Base-by-base conservation (phyloP, 2,113 vertebrate species). In the Cyprinodon tularosa region DNA sequence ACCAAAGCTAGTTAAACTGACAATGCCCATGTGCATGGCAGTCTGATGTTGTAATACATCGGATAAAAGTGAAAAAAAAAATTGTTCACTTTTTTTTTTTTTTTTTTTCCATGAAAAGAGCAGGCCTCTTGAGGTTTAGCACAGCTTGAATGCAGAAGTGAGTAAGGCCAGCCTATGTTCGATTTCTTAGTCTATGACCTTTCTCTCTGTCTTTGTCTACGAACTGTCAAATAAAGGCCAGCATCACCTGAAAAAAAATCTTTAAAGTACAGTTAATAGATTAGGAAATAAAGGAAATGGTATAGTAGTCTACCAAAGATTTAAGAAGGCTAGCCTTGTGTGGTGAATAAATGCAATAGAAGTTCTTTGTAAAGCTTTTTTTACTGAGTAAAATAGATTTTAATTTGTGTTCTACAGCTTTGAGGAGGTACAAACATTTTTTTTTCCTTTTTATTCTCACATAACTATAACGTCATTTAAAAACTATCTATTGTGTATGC, bases 41-140 rank as follows among this genome's bases (percentile, higher is more conserved):
- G 29, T 29, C 29, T 29, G 29, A 29, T 29, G 29, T 29, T 29
- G 29, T 29, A 29, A 29, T 29, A 29, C 29, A 29, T 29, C 29
- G 29, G 29, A 1, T 1, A 29, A 29, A 29, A 29, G 29, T 29
- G 29, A 29, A 29, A 29, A 29, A 29, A 29, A 29, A 29, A 29
- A 29, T 29, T 29, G 29, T 71, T 83, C 83, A 88, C 79, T 7
- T 57, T 15, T 20, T 89, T 92, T 90, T 76, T 90, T 87, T 88
- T 88, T 76, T 42, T 63, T 79, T 57, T 53, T 57, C 9, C 74
- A 72, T 87, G 89, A 77, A 81, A 80, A 53, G 66, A 81, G 48
- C 76, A 62, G 36, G 71, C 76, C 75, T 57, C 7, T 6, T 57
- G 50, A 20, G 17, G 20, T n/a, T 57, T n/a, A 20, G 50, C 17